Evolutionary conservation across 2,113 vertebrate genomes (phyloP).

Genomic region (Ciconia boyciana): DNA sequence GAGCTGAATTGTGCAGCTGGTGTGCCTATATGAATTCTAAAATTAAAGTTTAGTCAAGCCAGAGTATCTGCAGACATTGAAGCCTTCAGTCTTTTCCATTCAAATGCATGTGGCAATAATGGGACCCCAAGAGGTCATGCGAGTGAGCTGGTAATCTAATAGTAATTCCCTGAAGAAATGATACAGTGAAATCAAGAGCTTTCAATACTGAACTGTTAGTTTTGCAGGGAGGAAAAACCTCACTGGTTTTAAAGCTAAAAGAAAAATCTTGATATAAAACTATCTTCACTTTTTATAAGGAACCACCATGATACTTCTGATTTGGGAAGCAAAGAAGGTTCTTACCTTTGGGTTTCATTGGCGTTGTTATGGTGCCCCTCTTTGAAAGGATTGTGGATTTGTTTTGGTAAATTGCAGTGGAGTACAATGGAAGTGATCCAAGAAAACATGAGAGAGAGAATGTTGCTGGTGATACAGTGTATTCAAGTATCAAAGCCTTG

Average conservation of each 20-base stretch:
- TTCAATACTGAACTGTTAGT: background rate
- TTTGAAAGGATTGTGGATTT: background rate
- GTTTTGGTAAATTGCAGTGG: background rate
- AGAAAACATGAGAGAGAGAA: background rate
- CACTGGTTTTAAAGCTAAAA: background rate
- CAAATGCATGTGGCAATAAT: background rate
- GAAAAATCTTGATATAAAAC: background rate
- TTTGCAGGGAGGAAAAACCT: background rate
- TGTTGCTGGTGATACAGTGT: background rate
- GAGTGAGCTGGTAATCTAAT: background rate
- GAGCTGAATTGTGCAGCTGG: background rate
- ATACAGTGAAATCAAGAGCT: background rate
- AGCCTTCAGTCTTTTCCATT: background rate
- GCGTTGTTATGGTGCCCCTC: background rate
- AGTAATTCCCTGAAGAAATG: background rate
- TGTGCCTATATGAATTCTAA: background rate
- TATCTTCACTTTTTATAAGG: background rate
- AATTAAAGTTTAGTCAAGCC: background rate
- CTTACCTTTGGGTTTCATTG: background rate
- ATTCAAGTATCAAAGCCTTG: background rate
- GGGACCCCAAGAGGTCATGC: background rate
- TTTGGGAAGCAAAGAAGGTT: background rate
- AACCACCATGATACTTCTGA: background rate
- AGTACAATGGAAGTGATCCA: background rate
- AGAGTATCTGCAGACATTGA: background rate